A percentile compares a stretch with the other conserved stretches of the same genome.
Evolutionary conservation across 2,113 vertebrate species (phyloP).

Genomic region (Chaetodon auriga): DNA sequence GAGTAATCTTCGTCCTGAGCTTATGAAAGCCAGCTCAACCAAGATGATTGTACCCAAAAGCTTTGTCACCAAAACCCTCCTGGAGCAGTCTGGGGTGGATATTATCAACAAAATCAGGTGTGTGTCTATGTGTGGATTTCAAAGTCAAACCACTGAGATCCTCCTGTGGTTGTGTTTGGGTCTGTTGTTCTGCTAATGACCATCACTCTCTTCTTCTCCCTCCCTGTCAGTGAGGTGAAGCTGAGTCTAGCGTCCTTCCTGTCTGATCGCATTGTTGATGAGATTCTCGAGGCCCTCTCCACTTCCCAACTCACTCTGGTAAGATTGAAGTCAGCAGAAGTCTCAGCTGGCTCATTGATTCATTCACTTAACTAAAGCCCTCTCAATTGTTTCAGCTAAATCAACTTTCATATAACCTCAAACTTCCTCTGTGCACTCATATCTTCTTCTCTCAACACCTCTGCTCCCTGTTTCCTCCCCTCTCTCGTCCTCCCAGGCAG

Average conservation of each 20-base stretch:
- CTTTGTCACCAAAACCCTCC: slow-evolving; percentile 94
- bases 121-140: slow-evolving; percentile 2
- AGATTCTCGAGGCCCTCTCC: slow-evolving; percentile 94
- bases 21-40: slow-evolving; percentile 91
- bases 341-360: neutral
- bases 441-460: neutral
- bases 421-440: neutral
- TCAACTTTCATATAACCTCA: too few species aligned
- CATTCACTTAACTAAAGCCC: neutral
- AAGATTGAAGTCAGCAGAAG: slow-evolving; percentile 63
- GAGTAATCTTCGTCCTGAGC: slow-evolving; percentile 89
- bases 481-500: slow-evolving; percentile 82
- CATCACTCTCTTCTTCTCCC: neutral
- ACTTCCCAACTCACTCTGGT: slow-evolving; percentile 92
- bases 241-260: slow-evolving; percentile 96
- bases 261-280: slow-evolving; percentile 97
- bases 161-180: neutral
- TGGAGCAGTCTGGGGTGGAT: slow-evolving; percentile 97
- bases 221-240: slow-evolving; percentile 91
- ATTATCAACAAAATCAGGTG: slow-evolving; percentile 99
- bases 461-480: neutral
- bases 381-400: neutral
- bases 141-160: too few species aligned
- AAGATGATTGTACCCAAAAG: slow-evolving; percentile 94
- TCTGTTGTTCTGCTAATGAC: neutral